Base-by-base conservation (phyloP, 2,888 invertebrate genomes). In the Calliphora vomitoria region DNA sequence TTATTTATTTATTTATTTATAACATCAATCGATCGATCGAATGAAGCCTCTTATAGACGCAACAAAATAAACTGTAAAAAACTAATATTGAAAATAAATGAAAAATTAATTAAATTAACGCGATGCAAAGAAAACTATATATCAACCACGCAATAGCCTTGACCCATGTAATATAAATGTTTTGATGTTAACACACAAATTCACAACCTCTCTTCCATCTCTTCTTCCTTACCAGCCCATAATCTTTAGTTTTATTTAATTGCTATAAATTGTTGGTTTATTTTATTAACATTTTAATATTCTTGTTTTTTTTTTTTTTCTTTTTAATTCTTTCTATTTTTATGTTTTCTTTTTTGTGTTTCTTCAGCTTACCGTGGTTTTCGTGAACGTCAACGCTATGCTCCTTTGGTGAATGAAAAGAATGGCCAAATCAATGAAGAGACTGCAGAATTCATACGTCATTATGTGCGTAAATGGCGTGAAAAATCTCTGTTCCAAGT, bases 401-500 rank as follows among this genome's bases (percentile, higher is more conserved):
- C 95, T 0, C 95, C 96, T 2, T 92, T 95, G 72, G 94, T 96
- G 88, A 95, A 95, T 92, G 95, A 95, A 90, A 94, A 95, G 69
- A 95, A 95, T 80, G 96, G 95, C 1, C 95, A 96, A 90, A 94
- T 97, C 90, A 96, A 96, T 91, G 95, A 95, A 91, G 95, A 95
- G 88, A 97, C 97, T 41, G 96, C 96, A n/a, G 95, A 95, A 35
- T 96, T 97, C 91, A 95, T 98, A 83, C 95, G 95, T 90, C 95
- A 96, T 90, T 97, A 95, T 92, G 96, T 96, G 89, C 95, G 96
- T 92, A 97, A 96, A 93, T 98, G 98, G 98, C 96, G 96, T 91
- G 95, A 96, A 90, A 96, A 96, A 91, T 96, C 96, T 44, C 95
- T 98, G 76, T 98, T 97, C 93, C 97, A 97, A 95, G 97, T 98